These are phyloP conservation scores for Sycophila texana DNA, from an alignment of 2,888 invertebrate genomes.

Conservation along the genomic window DNA sequence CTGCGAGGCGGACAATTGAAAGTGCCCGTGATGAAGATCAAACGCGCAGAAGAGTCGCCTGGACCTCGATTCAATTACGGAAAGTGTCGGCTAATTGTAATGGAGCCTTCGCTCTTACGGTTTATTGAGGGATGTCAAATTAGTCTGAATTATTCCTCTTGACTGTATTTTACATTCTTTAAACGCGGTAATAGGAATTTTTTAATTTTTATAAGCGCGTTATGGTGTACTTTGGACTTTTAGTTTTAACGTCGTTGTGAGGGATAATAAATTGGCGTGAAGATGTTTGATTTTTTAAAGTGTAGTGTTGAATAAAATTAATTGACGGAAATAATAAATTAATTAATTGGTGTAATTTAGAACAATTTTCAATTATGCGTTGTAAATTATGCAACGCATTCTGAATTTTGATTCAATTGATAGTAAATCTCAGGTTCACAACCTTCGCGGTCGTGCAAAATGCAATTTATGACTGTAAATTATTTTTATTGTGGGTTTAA, in stretches of 20 bases:
- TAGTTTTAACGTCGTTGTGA: too few relatives aligned
- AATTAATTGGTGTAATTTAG: too few relatives aligned
- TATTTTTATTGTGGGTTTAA: conserved; percentile 33
- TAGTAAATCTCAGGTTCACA: conserved; percentile 40
- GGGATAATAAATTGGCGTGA: too few relatives aligned
- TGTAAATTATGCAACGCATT: conserved; percentile 23
- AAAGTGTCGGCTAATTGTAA: conserved; percentile 23
- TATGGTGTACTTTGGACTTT: too few relatives aligned
- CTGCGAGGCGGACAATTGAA: conserved; percentile 36
- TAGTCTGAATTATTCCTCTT: too few relatives aligned
- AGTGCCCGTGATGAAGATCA: conserved; percentile 37
- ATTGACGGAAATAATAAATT: too few relatives aligned
- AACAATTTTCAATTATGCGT: not conserved
- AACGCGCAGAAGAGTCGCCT: conserved; percentile 22
- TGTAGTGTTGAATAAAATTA: too few relatives aligned
- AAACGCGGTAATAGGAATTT: too few relatives aligned
- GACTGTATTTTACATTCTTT: too few relatives aligned
- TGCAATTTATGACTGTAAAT: conserved; percentile 40
- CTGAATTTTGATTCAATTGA: conserved; percentile 5
- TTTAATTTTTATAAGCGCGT: too few relatives aligned
- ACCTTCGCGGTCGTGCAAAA: conserved; percentile 23
- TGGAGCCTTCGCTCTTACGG: not conserved
- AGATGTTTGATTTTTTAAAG: too few relatives aligned
- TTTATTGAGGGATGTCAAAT: not conserved
- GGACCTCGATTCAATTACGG: not conserved